These are phyloP conservation scores for Deroptyus accipitrinus DNA, from an alignment of 2,113 vertebrate genomes.

Conservation along the genomic window DNA sequence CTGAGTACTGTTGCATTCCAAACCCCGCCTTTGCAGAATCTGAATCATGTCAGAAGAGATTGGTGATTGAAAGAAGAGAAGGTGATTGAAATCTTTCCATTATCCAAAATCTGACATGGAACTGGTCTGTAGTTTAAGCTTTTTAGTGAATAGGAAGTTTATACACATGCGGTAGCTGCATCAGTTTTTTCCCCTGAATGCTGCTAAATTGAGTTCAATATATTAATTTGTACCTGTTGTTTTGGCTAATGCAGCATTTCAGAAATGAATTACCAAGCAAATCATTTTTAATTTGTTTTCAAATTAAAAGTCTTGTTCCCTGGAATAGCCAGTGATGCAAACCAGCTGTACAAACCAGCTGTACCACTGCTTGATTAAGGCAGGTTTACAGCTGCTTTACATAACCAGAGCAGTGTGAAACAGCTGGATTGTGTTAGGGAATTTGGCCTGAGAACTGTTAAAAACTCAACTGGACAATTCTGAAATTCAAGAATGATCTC, in stretches of 20 bases:
- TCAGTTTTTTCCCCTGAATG: background rate
- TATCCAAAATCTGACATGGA: background rate
- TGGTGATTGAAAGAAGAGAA: background rate
- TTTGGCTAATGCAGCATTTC: background rate
- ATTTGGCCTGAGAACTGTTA: background rate
- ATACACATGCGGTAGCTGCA: background rate
- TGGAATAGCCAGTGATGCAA: background rate
- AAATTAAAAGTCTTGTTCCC: slow-evolving; percentile 23
- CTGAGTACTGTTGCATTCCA: background rate
- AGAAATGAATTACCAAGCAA: slow-evolving; percentile 41
- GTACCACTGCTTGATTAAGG: background rate
- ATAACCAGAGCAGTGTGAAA: background rate
- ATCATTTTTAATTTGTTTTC: slow-evolving; percentile 29
- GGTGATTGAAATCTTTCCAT: background rate
- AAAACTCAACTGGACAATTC: background rate
- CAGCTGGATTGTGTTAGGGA: background rate
- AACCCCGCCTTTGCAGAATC: background rate
- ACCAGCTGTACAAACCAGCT: slow-evolving; percentile 45
- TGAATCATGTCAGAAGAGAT: background rate
- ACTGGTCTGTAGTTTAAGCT: background rate
- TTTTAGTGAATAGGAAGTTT: background rate
- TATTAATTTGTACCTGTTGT: slow-evolving; percentile 7
- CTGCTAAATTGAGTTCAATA: background rate
- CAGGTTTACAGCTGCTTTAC: slow-evolving; percentile 32
- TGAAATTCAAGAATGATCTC: slow-evolving; percentile 9